Base-by-base conservation (phyloP, 2,888 invertebrate species). In the Drosophila rubida region DNA sequence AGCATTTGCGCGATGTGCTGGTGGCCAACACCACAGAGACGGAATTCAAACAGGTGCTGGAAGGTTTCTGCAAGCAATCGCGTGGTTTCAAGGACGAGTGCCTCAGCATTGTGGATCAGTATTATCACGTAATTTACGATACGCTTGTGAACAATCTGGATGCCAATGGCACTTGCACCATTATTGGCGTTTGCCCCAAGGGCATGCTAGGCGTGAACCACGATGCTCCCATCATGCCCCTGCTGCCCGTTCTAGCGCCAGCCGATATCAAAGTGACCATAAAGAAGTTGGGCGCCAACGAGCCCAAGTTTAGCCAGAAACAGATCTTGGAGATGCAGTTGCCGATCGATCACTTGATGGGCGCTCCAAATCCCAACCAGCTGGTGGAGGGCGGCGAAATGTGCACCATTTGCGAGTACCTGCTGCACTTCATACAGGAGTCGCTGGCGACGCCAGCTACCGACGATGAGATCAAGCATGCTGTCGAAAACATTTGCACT, bases 21-120 rank as follows among this genome's bases (percentile, higher is more conserved):
- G 93, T 96, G 25, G 95, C 97, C 14, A 97, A 97, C 90, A 97
- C 97, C 0, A 97, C 98, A 0, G 96, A 96, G 91, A 82, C 92
- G 0, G 96, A 97, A 92, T 97, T 97, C 92, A 94, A 95, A 90
- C 93, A 94, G 86, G 95, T 97, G 0, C 90, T 97, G 11, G 93
- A 94, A 88, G 96, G 97, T 65, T 92, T 97, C 4, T 97, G 97
- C 93, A 95, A 95, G 73, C 96, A 97, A 92, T 95, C 96, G 0
- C 94, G 94, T 64, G 93, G 93, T 8, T 97, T 96, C 91, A 93
- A 95, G 71, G 89, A 93, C 1, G 95, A 97, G 93, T 98, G 98
- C 87, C 92, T 94, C 1, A 93, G 94, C 63, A 92, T 97, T 39
- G 96, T 96, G 0, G 95, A 96, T 61, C 93, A 97, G 83, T 97